These are phyloP conservation scores for Gymnorhina tibicen DNA, from an alignment of 2,113 vertebrate genomes.

Conservation along the genomic window DNA sequence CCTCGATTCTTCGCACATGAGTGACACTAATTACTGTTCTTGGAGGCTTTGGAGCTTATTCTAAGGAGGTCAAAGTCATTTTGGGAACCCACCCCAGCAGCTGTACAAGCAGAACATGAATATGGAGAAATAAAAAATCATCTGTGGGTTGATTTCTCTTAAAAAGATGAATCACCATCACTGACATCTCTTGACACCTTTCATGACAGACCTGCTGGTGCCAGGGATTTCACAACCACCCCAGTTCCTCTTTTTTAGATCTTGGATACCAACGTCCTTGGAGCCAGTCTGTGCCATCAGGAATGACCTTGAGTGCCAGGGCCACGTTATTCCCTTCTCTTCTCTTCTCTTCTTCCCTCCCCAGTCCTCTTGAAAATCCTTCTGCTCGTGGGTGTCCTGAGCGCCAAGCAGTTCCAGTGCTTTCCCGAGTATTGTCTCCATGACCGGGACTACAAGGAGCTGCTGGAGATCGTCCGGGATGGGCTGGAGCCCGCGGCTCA, in stretches of 20 bases:
- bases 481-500: neutral
- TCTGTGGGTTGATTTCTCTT: neutral
- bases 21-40: neutral
- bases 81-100: neutral
- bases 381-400: neutral
- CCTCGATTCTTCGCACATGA: neutral
- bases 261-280: accelerated
- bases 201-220: accelerated
- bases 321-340: accelerated
- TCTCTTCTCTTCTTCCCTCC: neutral
- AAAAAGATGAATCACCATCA: neutral
- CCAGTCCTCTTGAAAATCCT: neutral
- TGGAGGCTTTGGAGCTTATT: neutral
- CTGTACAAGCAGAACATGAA: neutral
- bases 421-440: neutral
- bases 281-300: neutral
- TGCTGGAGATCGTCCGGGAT: accelerated
- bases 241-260: accelerated
- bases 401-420: accelerated
- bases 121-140: no score
- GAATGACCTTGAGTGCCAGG: neutral
- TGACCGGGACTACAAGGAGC: neutral
- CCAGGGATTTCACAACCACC: neutral
- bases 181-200: neutral
- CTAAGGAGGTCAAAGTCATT: neutral